phyloP scores from a whole-genome alignment of 2,113 vertebrate genomes.

The Sturnira hondurensis region DNA sequence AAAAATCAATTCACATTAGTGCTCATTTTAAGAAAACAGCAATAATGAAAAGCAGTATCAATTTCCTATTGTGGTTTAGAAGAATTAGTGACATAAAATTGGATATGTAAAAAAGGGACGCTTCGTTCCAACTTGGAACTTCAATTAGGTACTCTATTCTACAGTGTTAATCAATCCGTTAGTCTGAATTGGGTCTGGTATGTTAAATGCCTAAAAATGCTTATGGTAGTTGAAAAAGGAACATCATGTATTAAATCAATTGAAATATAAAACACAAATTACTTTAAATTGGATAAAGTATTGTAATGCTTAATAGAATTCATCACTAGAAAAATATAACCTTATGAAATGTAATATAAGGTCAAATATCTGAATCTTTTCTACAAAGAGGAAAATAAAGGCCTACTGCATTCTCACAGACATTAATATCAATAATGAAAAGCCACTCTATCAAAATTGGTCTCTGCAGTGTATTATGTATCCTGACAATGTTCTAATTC shows the following conservation, averaged over 20 bases:
- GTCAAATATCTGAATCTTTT: background rate
- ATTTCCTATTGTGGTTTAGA: background rate
- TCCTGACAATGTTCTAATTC: background rate
- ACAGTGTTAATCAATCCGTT: background rate
- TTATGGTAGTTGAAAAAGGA: background rate
- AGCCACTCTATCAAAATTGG: background rate
- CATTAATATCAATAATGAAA: conserved; percentile 3
- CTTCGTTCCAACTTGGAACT: background rate
- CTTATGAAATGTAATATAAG: background rate
- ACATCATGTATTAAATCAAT: background rate
- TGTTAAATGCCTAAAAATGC: background rate
- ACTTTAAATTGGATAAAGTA: background rate
- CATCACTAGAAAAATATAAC: background rate
- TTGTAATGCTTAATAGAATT: conserved; percentile 3
- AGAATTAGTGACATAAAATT: background rate
- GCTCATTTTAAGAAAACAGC: background rate
- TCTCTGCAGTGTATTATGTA: background rate
- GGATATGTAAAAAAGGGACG: background rate
- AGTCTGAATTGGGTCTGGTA: background rate
- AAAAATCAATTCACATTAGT: conserved; percentile 16
- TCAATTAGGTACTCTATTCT: conserved; percentile 4
- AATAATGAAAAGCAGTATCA: background rate
- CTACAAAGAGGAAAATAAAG: background rate
- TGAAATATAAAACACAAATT: background rate
- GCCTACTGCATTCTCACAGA: background rate